These are phyloP conservation scores for Tenthredo amoena DNA, from an alignment of 2,888 invertebrate species.

Conservation along the genomic window DNA sequence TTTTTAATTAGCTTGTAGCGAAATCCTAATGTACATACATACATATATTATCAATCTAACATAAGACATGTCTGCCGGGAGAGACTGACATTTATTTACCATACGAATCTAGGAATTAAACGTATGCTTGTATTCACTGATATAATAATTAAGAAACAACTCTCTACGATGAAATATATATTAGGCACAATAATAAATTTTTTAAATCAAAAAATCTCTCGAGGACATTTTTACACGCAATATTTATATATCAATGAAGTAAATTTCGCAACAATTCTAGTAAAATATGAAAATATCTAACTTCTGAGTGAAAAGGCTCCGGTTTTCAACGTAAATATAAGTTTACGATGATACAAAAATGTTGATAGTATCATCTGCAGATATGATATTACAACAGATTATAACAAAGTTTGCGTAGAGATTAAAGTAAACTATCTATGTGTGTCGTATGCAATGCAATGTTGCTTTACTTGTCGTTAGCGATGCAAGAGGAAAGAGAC, in stretches of 20 bases:
- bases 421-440: neutral
- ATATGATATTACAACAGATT: neutral
- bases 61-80: neutral
- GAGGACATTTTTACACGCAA: neutral
- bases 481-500: neutral
- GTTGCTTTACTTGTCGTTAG: conserved; percentile 12
- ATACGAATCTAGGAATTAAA: neutral
- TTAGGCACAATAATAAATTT: neutral
- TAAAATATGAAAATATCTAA: neutral
- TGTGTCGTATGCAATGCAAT: conserved; percentile 14
- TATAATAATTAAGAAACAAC: neutral
- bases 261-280: neutral
- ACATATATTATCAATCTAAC: neutral
- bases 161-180: conserved; percentile 7
- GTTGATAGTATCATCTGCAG: neutral
- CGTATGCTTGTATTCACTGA: neutral
- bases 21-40: conserved; percentile 11
- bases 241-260: neutral
- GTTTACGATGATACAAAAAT: neutral
- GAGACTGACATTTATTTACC: neutral
- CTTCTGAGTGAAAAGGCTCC: neutral
- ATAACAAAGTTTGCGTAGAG: neutral
- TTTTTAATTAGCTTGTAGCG: conserved; percentile 10
- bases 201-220: neutral
- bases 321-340: neutral